phyloP scores from a whole-genome alignment of 2,888 invertebrate species.

The Microctonus aethiopoides region DNA sequence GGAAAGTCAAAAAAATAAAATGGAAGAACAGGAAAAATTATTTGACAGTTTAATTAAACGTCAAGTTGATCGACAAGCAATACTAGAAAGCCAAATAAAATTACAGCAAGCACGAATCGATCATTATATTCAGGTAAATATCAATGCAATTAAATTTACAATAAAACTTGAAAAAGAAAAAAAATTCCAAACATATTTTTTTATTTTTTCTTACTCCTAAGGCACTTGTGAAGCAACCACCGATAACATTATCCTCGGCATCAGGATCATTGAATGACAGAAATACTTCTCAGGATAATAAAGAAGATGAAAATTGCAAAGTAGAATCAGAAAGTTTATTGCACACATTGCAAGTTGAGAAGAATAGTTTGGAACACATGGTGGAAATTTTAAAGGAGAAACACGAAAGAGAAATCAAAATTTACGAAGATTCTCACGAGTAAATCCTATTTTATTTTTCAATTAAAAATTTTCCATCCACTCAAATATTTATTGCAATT shows the following conservation, averaged over 20 bases:
- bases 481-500: background rate
- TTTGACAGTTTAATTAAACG: conserved; percentile 55
- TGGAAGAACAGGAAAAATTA: conserved; percentile 56
- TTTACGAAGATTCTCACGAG: conserved; percentile 60
- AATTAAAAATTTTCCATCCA: background rate
- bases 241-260: conserved; percentile 37
- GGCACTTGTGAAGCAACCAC: conserved; percentile 55
- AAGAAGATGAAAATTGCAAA: conserved; percentile 33
- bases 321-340: conserved; percentile 47
- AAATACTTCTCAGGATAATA: conserved; percentile 25
- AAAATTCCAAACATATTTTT: too few species aligned
- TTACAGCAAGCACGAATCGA: conserved; percentile 59
- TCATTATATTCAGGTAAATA: conserved; percentile 56
- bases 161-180: background rate
- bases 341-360: conserved; percentile 55
- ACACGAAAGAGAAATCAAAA: conserved; percentile 57
- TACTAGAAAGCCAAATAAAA: conserved; percentile 59
- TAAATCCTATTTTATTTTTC: conserved; percentile 39
- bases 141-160: background rate
- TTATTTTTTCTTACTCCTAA: conserved; percentile 37
- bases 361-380: conserved; percentile 53
- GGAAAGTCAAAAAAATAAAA: conserved; percentile 50
- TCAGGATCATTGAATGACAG: conserved; percentile 39
- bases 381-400: conserved; percentile 55
- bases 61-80: conserved; percentile 56